phyloP scores from a whole-genome alignment of 2,113 vertebrate species.

The Brienomyrus longianalis region DNA sequence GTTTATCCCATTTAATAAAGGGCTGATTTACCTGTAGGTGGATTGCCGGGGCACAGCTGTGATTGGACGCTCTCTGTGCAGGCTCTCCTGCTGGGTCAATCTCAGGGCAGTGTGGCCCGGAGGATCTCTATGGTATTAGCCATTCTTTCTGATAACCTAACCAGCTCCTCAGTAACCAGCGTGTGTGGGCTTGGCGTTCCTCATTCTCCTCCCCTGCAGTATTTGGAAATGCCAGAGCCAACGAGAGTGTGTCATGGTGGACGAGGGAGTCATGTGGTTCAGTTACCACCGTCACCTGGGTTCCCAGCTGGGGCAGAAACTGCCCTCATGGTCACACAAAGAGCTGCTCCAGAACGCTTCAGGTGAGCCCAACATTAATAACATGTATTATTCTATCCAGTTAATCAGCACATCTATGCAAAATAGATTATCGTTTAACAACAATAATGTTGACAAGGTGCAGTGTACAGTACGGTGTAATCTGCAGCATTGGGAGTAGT shows the following conservation, averaged over 20 bases:
- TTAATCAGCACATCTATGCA: too few relatives aligned
- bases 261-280: constrained; percentile 79
- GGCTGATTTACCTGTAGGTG: background rate
- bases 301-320: background rate
- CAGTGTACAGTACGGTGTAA: too few relatives aligned
- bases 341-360: too few relatives aligned
- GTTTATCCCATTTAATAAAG: background rate
- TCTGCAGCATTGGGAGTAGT: too few relatives aligned
- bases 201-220: constrained; percentile 49
- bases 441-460: too few relatives aligned
- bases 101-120: constrained; percentile 54
- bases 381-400: too few relatives aligned
- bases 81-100: constrained; percentile 62
- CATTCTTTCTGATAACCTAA: background rate
- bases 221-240: constrained; percentile 80
- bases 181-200: background rate
- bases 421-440: too few relatives aligned
- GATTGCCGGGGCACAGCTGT: background rate
- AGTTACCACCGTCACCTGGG: constrained; percentile 84
- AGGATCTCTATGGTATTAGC: constrained; percentile 61
- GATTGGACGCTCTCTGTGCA: constrained; percentile 69
- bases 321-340: too few relatives aligned
- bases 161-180: background rate
- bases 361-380: too few relatives aligned
- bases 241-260: constrained; percentile 79